A percentile compares a stretch with the other conserved stretches of the same genome.
Conservation (phyloP, 2,113 vertebrate species). For the Aramus guarauna region DNA sequence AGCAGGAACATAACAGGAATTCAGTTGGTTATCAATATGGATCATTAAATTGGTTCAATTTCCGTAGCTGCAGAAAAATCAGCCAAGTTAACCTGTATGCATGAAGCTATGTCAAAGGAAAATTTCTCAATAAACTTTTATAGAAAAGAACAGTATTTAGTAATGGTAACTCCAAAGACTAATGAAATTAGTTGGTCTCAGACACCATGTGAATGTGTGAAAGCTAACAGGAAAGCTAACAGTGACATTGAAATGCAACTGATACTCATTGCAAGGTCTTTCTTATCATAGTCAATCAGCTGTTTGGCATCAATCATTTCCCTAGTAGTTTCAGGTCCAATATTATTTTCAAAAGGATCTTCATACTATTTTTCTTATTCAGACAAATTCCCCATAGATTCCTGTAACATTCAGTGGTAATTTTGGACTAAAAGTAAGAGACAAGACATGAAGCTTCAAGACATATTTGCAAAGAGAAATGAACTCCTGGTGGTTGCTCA, state of each 20-base stretch:
- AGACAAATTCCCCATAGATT: not conserved
- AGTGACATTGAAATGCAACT: not conserved
- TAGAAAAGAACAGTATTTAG: not conserved
- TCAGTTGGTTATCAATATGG: not conserved
- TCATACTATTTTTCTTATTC: not conserved
- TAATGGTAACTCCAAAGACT: not conserved
- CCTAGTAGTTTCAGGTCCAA: not conserved
- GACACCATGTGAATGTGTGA: not conserved
- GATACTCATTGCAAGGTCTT: not conserved
- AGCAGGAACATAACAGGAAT: not conserved
- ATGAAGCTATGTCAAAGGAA: not conserved
- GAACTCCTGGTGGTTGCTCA: not conserved
- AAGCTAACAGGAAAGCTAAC: not conserved
- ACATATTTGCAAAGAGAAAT: not conserved
- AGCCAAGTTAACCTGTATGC: not conserved
- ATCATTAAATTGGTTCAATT: not conserved
- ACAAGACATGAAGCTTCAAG: not conserved
- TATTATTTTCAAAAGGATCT: not conserved
- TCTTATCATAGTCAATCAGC: not conserved
- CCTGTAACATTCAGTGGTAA: not conserved
- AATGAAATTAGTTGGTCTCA: not conserved
- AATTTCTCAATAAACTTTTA: not conserved
- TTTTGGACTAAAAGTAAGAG: not conserved
- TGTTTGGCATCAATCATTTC: not conserved
- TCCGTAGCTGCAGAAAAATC: not conserved